Evolutionary conservation across 1,140 invertebrate genomes (phyloP).

Genomic region (Hyles euphorbiae): DNA sequence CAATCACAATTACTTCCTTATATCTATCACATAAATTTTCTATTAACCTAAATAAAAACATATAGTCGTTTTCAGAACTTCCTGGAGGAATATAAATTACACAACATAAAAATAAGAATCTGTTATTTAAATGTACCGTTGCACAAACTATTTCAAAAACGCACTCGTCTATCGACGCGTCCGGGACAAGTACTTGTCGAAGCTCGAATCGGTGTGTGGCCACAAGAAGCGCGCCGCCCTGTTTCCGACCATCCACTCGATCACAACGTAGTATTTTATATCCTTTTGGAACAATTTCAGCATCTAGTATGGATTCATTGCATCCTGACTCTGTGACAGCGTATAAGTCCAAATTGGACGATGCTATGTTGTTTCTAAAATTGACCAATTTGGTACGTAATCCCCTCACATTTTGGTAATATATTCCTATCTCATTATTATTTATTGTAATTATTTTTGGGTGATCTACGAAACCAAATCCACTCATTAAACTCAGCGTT

Average conservation of each 20-base stretch:
- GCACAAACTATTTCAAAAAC: slow-evolving; percentile 9
- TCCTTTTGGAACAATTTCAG: slow-evolving; percentile 7
- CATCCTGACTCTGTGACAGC: slow-evolving; percentile 1
- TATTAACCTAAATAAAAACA: slow-evolving; percentile 10
- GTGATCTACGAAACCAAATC: slow-evolving; percentile 30
- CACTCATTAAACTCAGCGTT: slow-evolving; percentile 28
- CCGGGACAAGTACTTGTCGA: slow-evolving; percentile 3
- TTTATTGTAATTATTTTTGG: slow-evolving; percentile 4
- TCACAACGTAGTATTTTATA: slow-evolving; percentile 7
- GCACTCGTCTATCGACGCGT: slow-evolving; percentile 1
- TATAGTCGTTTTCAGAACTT: slow-evolving; percentile 6
- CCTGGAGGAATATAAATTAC: slow-evolving; percentile 3
- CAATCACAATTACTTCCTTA: neutral
- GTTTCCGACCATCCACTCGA: slow-evolving; percentile 2
- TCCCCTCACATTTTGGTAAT: slow-evolving; percentile 17
- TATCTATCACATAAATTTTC: slow-evolving; percentile 4
- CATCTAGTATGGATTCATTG: slow-evolving; percentile 1
- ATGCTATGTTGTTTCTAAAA: slow-evolving; percentile 3
- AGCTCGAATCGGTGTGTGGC: slow-evolving; percentile 3
- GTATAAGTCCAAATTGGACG: slow-evolving; percentile 2
- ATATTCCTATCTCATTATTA: slow-evolving; percentile 8
- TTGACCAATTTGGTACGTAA: slow-evolving; percentile 16
- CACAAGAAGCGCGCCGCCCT: neutral
- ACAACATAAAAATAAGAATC: slow-evolving; percentile 6
- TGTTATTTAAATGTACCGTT: slow-evolving; percentile 9